Conservation (phyloP, 2,113 vertebrate species). For the Penelope pileata region DNA sequence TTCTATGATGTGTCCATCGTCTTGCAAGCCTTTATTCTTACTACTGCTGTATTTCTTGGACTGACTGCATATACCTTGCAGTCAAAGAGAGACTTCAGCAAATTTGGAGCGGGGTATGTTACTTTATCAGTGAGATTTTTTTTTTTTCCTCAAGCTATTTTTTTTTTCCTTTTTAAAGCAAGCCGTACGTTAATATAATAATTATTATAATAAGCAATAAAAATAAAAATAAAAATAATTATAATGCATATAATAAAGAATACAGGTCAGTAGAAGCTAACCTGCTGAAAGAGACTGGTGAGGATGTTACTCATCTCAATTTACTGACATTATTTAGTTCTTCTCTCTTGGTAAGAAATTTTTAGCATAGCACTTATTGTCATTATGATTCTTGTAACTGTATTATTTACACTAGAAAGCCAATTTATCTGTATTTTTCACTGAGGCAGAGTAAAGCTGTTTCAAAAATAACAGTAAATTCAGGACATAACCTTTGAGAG, state of each 20-base stretch:
- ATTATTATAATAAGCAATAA: no score
- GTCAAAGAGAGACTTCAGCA: slow-evolving; percentile 95
- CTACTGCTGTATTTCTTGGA: slow-evolving; percentile 88
- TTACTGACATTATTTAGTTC: background rate
- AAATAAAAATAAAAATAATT: no score
- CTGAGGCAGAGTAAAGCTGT: background rate
- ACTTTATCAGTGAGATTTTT: background rate
- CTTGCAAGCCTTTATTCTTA: slow-evolving; percentile 91
- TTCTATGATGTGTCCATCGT: slow-evolving; percentile 89
- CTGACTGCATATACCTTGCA: slow-evolving; percentile 92
- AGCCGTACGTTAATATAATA: no score
- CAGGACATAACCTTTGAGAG: background rate
- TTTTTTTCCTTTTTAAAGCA: background rate
- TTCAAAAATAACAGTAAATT: background rate
- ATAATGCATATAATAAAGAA: no score
- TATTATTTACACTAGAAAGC: background rate
- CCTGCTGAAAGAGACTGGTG: background rate
- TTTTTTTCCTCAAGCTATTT: background rate
- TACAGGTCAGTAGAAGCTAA: background rate
- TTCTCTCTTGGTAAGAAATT: background rate
- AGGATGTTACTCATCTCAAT: background rate
- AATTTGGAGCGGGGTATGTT: slow-evolving; percentile 89
- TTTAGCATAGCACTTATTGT: background rate
- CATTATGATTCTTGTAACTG: background rate
- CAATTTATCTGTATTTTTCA: background rate